Base-by-base conservation (phyloP, 2,797 vertebrate species). In the Heterohyrax brucei region DNA sequence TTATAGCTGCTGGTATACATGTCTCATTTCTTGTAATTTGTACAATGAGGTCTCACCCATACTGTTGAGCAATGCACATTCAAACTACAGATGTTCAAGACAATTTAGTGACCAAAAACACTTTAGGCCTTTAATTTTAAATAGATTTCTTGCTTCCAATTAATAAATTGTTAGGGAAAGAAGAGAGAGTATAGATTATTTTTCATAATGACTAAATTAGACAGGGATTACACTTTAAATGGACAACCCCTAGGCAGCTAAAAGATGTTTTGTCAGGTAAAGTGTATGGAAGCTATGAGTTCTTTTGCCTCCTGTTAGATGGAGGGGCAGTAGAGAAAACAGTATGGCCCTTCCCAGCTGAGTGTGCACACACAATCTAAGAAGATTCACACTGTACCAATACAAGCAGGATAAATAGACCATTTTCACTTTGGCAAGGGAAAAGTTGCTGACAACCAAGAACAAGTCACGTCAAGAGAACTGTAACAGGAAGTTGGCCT, bases 401-500 rank as follows among this genome's bases (percentile, higher is more conserved):
- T 28, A n/a, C 53, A 39, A 76, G 21, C 44, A 88, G n/a, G 30
- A 26, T 88, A 53, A 76, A 10, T 18, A 59, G 30, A 81, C 21
- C 24, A 87, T 53, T 50, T 88, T 92, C 53, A 72, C 19, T 72
- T 70, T 26, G n/a, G n/a, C 87, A 87, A 24, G 24, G 82, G 44
- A 62, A 87, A 92, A 78, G 21, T 33, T 77, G 30, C 44, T 46
- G 44, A 33, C 77, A 64, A 83, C 3, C 21, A 44, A 14, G 10
- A 94, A 26, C 33, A 50, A 53, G 61, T 61, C 30, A 61, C 50
- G 16, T 12, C 16, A 87, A 77, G 14, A 21, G 30, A 78, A 77
- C 61, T 72, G 44, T 82, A 88, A 87, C 44, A 91, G 53, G 64
- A 92, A 88, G 48, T 44, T 78, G 14, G 26, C 21, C 44, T 87